Evolutionary conservation across 2,888 invertebrate genomes (phyloP), one percentile per base, ranked within the genome.

Genomic region (Eudasyphora cyanicolor): DNA sequence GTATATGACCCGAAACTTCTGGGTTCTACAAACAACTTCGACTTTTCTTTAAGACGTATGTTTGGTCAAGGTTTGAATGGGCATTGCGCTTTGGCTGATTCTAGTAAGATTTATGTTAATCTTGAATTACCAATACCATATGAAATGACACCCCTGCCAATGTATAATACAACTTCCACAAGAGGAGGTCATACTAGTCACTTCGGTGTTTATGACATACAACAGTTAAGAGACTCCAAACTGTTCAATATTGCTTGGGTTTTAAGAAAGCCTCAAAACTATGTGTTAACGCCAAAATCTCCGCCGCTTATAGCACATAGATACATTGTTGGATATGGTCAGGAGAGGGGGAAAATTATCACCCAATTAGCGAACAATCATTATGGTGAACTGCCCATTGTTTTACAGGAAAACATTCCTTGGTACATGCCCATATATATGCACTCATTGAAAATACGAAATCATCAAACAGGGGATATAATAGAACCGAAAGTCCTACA

Each of bases 361-460:
- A 97, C 97, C 24, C 95, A 96, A 91, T 93, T 98, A 70, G 95
- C 95, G 80, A 98, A 98, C 89, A 96, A 95, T 86, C 95, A 96
- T 87, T 96, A 95, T 94, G 93, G 94, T 76, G 89, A 94, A 0
- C 92, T 98, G 76, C 95, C 96, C 87, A 94, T 98, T 49, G 94
- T 98, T 71, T 93, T 98, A 80, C 93, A 98, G 90, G 98, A 99
- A 93, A 96, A 97, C 91, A 95, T 99, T 86, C 97, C 97, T 0
- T 98, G 98, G 98, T 96, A 95, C 93, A 93, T 97, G 45, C 96
- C 97, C 3, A 94, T 98, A 85, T 99, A 98, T 92, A 93, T 98
- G 76, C 98, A 98, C 91, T 96, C 98, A 0, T 93, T 99, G 3
- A 87, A 87, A 14, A 85, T 91, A 84, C 21, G 88, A 86, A 45